A percentile compares a stretch with the other conserved stretches of the same genome.
phyloP scores from a whole-genome alignment of 2,888 invertebrate genomes.

The Frankliniella intonsa region DNA sequence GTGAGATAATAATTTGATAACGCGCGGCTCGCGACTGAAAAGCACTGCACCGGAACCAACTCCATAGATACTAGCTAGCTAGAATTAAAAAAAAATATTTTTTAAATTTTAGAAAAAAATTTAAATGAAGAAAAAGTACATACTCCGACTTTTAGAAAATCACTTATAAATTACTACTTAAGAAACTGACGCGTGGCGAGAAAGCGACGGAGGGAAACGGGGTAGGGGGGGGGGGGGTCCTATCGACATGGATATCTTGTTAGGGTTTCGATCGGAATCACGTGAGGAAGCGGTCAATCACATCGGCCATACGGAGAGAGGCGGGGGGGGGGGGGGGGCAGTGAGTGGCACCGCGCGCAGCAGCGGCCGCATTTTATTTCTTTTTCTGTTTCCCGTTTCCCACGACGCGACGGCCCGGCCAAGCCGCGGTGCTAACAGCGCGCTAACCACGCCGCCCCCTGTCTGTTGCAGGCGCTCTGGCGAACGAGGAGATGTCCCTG shows the following conservation, averaged over 20 bases:
- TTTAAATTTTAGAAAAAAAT: no score
- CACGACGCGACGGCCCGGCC: conserved; percentile 33
- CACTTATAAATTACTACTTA: no score
- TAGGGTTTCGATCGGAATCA: conserved; percentile 8
- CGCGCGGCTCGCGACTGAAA: no score
- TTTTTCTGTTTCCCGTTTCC: background rate
- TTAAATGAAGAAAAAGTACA: no score
- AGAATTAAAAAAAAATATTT: no score
- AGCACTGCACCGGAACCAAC: no score
- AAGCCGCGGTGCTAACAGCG: background rate
- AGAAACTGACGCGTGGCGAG: background rate
- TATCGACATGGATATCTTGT: background rate
- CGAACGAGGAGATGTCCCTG: conserved; percentile 72
- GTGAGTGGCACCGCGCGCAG: no score
- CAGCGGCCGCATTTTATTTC: background rate
- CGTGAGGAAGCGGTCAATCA: conserved; percentile 15
- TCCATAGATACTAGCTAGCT: no score
- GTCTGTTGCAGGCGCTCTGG: conserved; percentile 66
- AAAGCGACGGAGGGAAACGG: background rate
- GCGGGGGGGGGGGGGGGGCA: background rate
- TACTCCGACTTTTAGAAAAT: no score
- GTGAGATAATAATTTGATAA: no score
- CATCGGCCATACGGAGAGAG: background rate
- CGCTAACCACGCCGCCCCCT: conserved; percentile 22
- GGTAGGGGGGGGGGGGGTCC: background rate